These are phyloP conservation scores for Temnothorax unifasciatus DNA, from an alignment of 2,888 invertebrate genomes.

Conservation along the genomic window DNA sequence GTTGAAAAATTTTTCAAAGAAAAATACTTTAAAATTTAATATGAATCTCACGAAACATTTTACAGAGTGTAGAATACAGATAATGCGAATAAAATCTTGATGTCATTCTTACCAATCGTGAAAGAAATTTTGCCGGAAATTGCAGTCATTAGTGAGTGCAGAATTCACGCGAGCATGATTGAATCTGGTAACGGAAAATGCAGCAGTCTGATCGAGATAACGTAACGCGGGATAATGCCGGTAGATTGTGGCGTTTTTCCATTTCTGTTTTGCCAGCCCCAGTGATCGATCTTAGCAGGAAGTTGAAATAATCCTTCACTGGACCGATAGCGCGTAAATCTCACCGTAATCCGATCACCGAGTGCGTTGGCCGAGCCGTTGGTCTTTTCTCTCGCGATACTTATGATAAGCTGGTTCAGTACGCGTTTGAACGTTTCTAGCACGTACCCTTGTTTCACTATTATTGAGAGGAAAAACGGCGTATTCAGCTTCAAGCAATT, in stretches of 20 bases:
- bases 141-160: not conserved
- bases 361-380: conserved; percentile 34
- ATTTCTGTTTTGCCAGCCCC: conserved; percentile 53
- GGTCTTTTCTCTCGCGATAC: conserved; percentile 57
- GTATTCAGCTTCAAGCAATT: conserved; percentile 19
- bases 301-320: conserved; percentile 71
- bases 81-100: not conserved
- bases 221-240: conserved; percentile 27
- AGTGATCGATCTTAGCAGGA: conserved; percentile 66
- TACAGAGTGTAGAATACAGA: not conserved
- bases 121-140: not conserved
- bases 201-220: conserved; percentile 35
- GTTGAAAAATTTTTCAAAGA: not conserved
- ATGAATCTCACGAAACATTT: not conserved
- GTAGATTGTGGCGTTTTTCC: conserved; percentile 38
- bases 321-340: conserved; percentile 63
- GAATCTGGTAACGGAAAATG: conserved; percentile 20
- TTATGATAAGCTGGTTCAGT: conserved; percentile 61
- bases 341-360: conserved; percentile 70
- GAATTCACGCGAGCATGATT: not conserved
- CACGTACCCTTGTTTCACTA: not conserved
- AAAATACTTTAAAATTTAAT: not conserved
- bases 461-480: conserved; percentile 22
- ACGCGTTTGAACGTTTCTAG: conserved; percentile 34
- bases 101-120: not conserved